Base-by-base conservation (phyloP, 2,797 vertebrate genomes). In the Aphelocoma californica region DNA sequence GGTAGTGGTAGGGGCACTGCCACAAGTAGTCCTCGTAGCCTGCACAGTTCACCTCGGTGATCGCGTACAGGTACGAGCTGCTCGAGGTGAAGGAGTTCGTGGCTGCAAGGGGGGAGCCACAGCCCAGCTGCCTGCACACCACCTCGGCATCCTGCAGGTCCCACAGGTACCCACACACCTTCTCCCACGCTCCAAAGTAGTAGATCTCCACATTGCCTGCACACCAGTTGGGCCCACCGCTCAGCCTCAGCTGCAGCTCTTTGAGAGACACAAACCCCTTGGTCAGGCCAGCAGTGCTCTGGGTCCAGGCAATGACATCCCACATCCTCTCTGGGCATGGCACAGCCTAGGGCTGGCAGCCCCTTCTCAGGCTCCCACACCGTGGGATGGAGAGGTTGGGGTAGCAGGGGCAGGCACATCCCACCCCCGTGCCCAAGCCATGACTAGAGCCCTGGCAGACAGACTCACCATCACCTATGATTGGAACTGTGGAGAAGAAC, bases 41-140 rank as follows among this genome's bases (percentile, higher is more conserved):
- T 0, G 0, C 2, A 3, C 89, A 93, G 9, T 56, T 6, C 86
- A 92, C n/a, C 6, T 34, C 65, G 0, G 40, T 84, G 4, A 81
- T 9, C 26, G 15, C 0, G 14, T 81, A 47, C 0, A 1, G 0
- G n/a, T 53, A 3, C 0, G 0, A 15, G 60, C 2, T 0, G 1
- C 8, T 36, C 2, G 28, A 42, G 29, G 78, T 56, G 78, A 93
- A 93, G 40, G 3, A 4, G 20, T 18, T 6, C 3, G 23, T 77
- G 69, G 38, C 8, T 3, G 50, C 3, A 3, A 78, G 14, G 18
- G 92, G 65, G 2, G 2, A 80, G 34, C 96, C 94, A 2, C 96
- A 96, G 28, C 48, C 87, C n/a, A 91, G 84, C 74, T 95, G 85
- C 26, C 85, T 83, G 79, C 95, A 96, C 31, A 21, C 91, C 10